These are phyloP conservation scores for Notarius lentiginosus DNA, from an alignment of 2,113 vertebrate genomes.

Conservation along the genomic window DNA sequence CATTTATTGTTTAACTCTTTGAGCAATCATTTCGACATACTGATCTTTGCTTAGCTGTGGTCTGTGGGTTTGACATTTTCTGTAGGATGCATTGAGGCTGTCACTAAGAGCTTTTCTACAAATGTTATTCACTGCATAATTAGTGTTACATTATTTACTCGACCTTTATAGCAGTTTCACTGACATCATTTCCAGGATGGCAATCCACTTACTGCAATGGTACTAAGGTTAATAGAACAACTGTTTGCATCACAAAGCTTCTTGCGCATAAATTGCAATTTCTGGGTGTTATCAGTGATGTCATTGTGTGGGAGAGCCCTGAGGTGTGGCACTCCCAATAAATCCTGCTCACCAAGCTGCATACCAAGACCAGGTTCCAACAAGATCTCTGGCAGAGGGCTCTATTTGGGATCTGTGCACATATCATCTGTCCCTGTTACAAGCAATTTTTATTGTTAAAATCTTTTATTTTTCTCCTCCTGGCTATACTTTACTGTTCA, in stretches of 20 bases:
- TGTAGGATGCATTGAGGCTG: neutral
- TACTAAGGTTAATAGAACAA: neutral
- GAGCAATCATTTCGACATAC: constrained; percentile 3
- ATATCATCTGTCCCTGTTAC: neutral
- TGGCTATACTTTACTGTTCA: neutral
- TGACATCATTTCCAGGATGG: neutral
- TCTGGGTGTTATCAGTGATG: constrained; percentile 1
- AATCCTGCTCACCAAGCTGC: constrained; percentile 6
- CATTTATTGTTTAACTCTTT: constrained; percentile 13
- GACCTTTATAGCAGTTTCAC: neutral
- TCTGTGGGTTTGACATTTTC: neutral
- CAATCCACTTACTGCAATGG: neutral
- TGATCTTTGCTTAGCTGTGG: constrained; percentile 4
- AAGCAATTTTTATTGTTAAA: neutral
- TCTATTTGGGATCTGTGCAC: constrained; percentile 39
- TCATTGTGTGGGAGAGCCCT: constrained; percentile 11
- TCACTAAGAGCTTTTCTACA: neutral
- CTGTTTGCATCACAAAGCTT: neutral
- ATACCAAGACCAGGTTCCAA: constrained; percentile 23
- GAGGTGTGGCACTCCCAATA: constrained; percentile 42
- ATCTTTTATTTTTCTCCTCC: neutral
- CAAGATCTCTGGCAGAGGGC: constrained; percentile 35
- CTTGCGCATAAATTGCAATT: neutral
- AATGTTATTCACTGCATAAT: neutral
- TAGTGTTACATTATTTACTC: neutral